phyloP scores from a whole-genome alignment of 1,140 invertebrate species.

The Papilio glaucus region DNA sequence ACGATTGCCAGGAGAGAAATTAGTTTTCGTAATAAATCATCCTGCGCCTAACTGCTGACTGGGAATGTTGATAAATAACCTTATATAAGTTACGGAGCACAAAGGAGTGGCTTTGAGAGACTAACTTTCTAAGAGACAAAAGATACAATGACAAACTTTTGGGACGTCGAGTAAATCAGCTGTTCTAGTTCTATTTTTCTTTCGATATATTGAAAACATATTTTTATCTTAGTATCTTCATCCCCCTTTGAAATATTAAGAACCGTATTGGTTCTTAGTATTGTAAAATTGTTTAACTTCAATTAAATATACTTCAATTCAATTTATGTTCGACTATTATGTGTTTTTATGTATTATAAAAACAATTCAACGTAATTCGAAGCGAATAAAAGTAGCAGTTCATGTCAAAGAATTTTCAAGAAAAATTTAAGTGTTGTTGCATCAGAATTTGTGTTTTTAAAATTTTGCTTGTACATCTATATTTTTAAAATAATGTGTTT shows the following conservation, averaged over 20 bases:
- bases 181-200: background rate
- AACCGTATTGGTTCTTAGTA: too few relatives aligned
- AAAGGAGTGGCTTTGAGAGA: background rate
- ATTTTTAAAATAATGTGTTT: too few relatives aligned
- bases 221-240: background rate
- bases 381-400: background rate
- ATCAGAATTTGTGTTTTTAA: background rate
- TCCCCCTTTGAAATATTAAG: too few relatives aligned
- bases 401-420: constrained; percentile 15
- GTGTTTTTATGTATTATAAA: too few relatives aligned
- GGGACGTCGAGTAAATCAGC: background rate
- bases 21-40: constrained; percentile 4
- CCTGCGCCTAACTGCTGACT: background rate
- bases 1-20: constrained; percentile 1
- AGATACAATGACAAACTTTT: constrained; percentile 5
- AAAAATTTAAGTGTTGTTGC: constrained; percentile 3
- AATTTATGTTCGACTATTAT: too few relatives aligned
- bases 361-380: background rate
- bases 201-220: constrained; percentile 13
- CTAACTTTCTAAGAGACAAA: constrained; percentile 10
- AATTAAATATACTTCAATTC: too few relatives aligned
- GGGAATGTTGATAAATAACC: constrained; percentile 17
- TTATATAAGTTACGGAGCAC: background rate
- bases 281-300: too few relatives aligned
- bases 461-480: background rate